phyloP scores from a whole-genome alignment of 2,797 vertebrate genomes.

The Streptopelia turtur region DNA sequence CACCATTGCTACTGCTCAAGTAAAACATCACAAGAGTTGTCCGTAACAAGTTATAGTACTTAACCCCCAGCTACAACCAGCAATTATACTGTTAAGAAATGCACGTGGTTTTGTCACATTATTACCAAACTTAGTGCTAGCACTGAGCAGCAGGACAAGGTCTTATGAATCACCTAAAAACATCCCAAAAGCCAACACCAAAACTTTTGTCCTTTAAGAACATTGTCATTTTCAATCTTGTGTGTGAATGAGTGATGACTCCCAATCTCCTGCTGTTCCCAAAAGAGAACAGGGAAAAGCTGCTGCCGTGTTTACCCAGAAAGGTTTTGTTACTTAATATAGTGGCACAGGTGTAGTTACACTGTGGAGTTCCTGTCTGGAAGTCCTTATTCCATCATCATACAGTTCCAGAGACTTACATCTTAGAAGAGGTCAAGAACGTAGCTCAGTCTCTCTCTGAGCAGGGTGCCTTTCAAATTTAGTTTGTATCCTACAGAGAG shows the following conservation, averaged over 20 bases:
- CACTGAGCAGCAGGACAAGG: neutral
- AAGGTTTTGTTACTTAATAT: neutral
- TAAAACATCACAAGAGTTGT: neutral
- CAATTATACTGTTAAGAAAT: rapidly evolving
- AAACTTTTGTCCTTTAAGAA: neutral
- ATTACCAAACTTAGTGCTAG: rapidly evolving
- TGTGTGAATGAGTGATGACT: neutral
- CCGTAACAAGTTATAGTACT: rapidly evolving
- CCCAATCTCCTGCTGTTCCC: rapidly evolving
- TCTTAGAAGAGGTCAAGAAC: neutral
- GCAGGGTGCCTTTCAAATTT: neutral
- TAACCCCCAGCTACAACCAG: rapidly evolving
- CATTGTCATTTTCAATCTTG: rapidly evolving
- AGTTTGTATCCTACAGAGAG: neutral
- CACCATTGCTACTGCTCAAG: no score
- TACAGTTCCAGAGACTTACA: neutral
- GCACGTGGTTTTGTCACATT: rapidly evolving
- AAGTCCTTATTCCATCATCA: neutral
- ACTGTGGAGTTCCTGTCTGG: neutral
- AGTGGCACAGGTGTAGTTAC: neutral
- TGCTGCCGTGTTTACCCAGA: neutral
- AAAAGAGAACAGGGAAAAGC: neutral
- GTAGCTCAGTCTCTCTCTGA: neutral
- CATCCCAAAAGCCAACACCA: no score
- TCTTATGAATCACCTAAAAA: neutral